Evolutionary conservation across 2,797 vertebrate species (phyloP), one percentile per base, ranked within the genome.

Genomic region (Remorina albescens): DNA sequence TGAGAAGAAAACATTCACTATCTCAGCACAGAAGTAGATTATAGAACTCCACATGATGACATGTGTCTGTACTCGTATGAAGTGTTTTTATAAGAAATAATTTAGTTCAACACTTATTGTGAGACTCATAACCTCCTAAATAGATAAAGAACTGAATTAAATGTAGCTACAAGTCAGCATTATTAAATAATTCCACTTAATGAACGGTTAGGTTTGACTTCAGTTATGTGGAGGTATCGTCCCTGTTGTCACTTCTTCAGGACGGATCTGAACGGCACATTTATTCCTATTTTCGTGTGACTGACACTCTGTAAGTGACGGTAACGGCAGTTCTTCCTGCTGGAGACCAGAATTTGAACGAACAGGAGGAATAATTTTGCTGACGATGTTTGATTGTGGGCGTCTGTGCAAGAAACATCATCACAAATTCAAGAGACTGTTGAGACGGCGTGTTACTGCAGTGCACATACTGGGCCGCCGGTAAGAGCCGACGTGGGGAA

Each of bases 321-420:
- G n/a, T 21, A n/a, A 37, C 46, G 23, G 23, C 66, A 57, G 25
- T 64, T 32, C n/a, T 67, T 70, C n/a, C 42, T n/a, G 64, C 57
- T 11, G 51, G 12, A 23, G 51, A 13, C 16, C 34, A 15, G 16
- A 32, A 32, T 59, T 51, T 23, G 63, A 75, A 60, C 25, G 66
- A 76, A 67, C 19, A 61, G 39, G n/a, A 0, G 68, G 62, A 51
- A 32, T 39, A 50, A 42, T 73, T 77, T 67, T 73, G 66, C n/a
- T 8, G 57, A 32, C 74, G 23, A 49, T 64, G 69, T 65, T 32
- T 18, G 26, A 61, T 64, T 72, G 44, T 68, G 62, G 54, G 34
- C 55, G 57, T 80, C 74, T 63, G 28, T n/a, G 60, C 34, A 41
- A 44, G 36, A 81, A 80, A 70, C 56, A 54, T 55, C 3, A 25